Evolutionary conservation across 2,797 vertebrate genomes (phyloP), one percentile per base, ranked within the genome.

Genomic region (Thalassophryne amazonica): DNA sequence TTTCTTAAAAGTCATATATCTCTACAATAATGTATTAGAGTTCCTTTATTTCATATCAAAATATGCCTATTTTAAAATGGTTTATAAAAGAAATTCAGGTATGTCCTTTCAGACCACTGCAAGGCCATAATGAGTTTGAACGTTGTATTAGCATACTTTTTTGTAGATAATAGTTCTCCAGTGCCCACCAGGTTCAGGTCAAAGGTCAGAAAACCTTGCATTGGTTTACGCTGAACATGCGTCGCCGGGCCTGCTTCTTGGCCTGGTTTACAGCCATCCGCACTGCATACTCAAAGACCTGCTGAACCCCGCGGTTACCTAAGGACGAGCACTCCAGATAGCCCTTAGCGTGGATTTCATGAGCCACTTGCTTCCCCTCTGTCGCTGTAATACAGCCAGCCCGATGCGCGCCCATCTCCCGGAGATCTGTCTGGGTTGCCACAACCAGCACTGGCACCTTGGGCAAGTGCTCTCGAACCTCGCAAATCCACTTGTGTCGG

Each of bases 311-410:
- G 0, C 95, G 88, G 80, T 98, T 98, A 78, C 88, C 89, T 3
- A 99, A 82, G 5, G 97, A 92, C 0, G 97, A 99, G 60, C 97
- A 99, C 73, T 99, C 97, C 72, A 99, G 37, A 5, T 98, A 99
- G 39, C 94, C 95, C 56, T 97, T 96, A 14, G 97, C 96, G 6
- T 83, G 80, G 32, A 98, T 81, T 0, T 95, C 93, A 27, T 91
- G 94, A 17, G 97, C 96, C 3, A 98, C 79, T 1, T 73, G 86
- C 67, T 90, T 94, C 8, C 97, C 97, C 0, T 97, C 93, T 0
- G 87, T 40, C 0, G 94, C 68, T 2, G 84, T 81, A 72, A 93
- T 86, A 66, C 95, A 98, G 59, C 74, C 74, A 2, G 86, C 84
- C 1, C 90, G 86, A 58, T 93, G 87, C 0, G 90, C 82, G 11